Percentiles rank a stretch among this genome's conserved stretches.
Conservation (phyloP, 2,113 vertebrate species). For the Microtus pennsylvanicus region DNA sequence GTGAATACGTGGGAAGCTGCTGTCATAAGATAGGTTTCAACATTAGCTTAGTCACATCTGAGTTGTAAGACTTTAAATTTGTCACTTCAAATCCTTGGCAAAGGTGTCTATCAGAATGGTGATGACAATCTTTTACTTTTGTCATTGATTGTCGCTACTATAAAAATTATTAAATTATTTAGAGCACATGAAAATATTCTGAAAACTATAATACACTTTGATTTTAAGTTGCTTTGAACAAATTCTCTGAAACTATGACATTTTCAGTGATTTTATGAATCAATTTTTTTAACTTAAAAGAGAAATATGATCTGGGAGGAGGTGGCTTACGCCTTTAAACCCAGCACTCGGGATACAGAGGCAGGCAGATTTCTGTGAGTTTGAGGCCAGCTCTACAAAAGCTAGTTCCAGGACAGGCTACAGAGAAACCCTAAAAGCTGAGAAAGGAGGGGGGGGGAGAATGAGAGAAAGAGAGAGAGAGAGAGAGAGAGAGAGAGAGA, state of each 20-base stretch:
- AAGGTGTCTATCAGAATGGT: background rate
- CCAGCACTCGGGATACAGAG: no score
- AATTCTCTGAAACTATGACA: background rate
- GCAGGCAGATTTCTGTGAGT: no score
- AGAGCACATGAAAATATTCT: background rate
- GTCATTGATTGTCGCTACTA: background rate
- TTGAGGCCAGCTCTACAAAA: no score
- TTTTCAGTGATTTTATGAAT: constrained; percentile 2
- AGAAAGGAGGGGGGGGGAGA: no score
- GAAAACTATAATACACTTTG: background rate
- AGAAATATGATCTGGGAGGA: background rate
- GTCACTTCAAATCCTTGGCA: background rate
- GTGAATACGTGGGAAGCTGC: background rate
- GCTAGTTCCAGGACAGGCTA: no score
- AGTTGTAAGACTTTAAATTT: background rate
- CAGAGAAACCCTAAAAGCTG: no score
- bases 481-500: no score
- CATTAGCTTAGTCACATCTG: background rate
- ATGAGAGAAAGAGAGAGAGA: no score
- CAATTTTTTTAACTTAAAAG: background rate
- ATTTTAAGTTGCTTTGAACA: constrained; percentile 52
- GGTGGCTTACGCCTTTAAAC: no score
- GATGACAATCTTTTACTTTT: background rate
- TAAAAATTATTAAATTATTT: constrained; percentile 39
- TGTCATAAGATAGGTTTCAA: background rate